Conservation (phyloP, 2,113 vertebrate genomes). For the Brienomyrus longianalis region DNA sequence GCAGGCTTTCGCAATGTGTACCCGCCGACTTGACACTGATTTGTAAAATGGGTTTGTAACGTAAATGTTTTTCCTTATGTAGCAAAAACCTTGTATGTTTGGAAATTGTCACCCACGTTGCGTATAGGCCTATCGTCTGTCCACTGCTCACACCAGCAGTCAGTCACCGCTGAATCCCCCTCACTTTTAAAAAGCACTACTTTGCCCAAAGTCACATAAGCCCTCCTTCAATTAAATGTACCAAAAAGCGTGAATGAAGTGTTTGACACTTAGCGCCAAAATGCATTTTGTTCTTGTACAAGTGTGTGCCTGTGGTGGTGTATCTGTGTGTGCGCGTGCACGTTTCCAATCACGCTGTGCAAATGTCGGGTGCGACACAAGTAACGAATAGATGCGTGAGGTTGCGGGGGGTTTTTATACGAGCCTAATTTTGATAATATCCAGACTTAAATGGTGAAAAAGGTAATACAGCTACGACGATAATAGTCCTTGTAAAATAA, state of each 20-base stretch:
- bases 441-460: background rate
- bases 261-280: conserved; percentile 54
- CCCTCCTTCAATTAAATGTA: conserved; percentile 49
- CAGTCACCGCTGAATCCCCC: background rate
- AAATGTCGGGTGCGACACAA: conserved; percentile 32
- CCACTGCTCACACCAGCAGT: background rate
- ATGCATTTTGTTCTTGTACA: background rate
- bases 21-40: background rate
- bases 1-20: conserved; percentile 13
- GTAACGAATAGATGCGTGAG: conserved; percentile 39
- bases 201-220: background rate
- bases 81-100: background rate
- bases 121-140: background rate
- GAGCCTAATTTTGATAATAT: background rate
- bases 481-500: background rate
- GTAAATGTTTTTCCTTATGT: background rate
- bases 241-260: conserved; percentile 49
- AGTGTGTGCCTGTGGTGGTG: conserved; percentile 10
- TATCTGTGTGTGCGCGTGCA: background rate
- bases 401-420: background rate
- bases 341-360: conserved; percentile 47
- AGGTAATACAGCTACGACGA: background rate
- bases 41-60: background rate
- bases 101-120: background rate
- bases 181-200: background rate